phyloP scores from a whole-genome alignment of 2,797 vertebrate species.

The Takifugu ocellatus region DNA sequence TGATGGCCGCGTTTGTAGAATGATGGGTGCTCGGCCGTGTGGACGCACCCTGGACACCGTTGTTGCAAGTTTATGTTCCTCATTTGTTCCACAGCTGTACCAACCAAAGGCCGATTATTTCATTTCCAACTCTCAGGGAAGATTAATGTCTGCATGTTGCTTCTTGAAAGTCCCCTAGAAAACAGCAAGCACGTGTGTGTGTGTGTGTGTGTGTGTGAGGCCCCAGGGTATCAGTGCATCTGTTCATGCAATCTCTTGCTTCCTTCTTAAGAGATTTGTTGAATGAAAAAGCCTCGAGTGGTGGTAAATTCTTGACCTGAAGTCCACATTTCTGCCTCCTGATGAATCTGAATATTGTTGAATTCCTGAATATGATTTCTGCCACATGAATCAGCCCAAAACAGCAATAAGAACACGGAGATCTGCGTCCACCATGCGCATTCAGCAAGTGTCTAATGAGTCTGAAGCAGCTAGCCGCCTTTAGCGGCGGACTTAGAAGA shows the following conservation, averaged over 20 bases:
- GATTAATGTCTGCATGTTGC: constrained; percentile 20
- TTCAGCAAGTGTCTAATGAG: not conserved
- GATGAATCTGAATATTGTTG: not conserved
- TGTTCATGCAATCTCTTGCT: constrained; percentile 36
- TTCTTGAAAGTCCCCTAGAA: constrained; percentile 14
- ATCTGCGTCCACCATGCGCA: not conserved
- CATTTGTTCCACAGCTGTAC: constrained; percentile 9
- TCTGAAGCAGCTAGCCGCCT: not conserved
- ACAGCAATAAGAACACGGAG: not conserved
- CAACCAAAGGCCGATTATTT: constrained; percentile 7
- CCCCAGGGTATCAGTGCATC: constrained; percentile 29
- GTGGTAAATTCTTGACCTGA: constrained; percentile 5
- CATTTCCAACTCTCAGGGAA: constrained; percentile 8
- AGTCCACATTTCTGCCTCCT: not conserved
- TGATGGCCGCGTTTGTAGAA: no score
- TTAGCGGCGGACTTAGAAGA: no score
- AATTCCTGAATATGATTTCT: no score
- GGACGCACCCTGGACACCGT: not conserved
- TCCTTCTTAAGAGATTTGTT: constrained; percentile 25
- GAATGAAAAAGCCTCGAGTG: constrained; percentile 26
- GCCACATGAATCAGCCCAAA: not conserved
- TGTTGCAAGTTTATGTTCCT: constrained; percentile 22
- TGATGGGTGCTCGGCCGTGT: no score
- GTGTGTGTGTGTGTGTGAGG: constrained; percentile 6
- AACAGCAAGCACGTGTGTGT: not conserved